phyloP scores from a whole-genome alignment of 2,797 vertebrate species.

The Dermochelys coriacea region DNA sequence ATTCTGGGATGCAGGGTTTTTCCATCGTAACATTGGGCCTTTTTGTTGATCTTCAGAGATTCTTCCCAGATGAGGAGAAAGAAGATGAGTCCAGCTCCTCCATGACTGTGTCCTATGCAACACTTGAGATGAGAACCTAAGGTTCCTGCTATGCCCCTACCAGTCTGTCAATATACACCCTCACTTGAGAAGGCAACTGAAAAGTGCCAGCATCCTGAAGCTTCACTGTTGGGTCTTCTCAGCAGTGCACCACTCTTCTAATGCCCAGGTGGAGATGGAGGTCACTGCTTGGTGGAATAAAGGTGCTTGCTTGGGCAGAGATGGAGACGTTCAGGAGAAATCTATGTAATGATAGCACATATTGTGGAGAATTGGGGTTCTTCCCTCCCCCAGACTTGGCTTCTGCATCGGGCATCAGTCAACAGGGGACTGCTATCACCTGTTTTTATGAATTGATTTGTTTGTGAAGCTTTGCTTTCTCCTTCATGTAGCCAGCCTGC shows the following conservation, averaged over 20 bases:
- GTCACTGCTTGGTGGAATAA: background rate
- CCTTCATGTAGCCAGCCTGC: background rate
- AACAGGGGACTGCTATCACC: background rate
- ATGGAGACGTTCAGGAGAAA: rapidly evolving
- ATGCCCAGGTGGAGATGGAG: background rate
- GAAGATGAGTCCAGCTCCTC: background rate
- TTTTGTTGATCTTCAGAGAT: background rate
- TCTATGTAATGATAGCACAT: background rate
- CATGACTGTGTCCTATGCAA: background rate
- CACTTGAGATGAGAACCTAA: background rate
- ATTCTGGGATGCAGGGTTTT: background rate
- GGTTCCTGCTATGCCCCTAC: background rate
- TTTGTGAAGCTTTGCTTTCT: background rate
- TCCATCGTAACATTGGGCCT: background rate
- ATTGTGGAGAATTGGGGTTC: background rate
- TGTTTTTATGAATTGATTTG: background rate
- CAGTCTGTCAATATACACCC: background rate
- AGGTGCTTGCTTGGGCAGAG: background rate
- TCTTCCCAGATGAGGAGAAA: background rate
- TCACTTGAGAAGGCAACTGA: background rate
- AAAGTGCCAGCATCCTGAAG: background rate
- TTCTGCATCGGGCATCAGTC: background rate
- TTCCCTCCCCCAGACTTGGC: background rate
- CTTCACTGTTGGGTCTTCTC: background rate
- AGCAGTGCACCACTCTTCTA: background rate